phyloP scores from a whole-genome alignment of 2,113 vertebrate species.

The Sander lucioperca region DNA sequence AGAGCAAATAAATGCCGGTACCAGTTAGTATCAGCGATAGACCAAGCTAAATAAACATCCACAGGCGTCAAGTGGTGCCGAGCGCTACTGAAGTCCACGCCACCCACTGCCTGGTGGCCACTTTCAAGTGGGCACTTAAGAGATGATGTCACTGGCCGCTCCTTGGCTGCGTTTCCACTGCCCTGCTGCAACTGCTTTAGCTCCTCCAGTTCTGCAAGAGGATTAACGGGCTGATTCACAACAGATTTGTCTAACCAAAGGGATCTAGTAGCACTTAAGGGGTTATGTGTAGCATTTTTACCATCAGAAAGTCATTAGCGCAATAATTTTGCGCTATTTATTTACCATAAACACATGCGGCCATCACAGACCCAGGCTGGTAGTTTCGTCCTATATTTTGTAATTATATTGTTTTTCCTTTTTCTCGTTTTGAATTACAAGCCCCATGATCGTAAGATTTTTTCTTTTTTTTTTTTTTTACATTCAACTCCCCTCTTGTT shows the following conservation, averaged over 20 bases:
- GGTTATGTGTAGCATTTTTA: constrained; percentile 18
- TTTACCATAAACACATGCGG: not conserved
- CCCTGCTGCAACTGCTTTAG: constrained; percentile 35
- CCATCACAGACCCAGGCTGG: not conserved
- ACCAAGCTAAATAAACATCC: constrained; percentile 69
- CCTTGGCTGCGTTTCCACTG: constrained; percentile 34
- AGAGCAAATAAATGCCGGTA: constrained; percentile 58
- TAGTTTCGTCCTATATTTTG: not conserved
- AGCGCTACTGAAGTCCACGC: constrained; percentile 65
- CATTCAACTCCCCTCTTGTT: too few species aligned
- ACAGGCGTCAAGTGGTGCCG: constrained; percentile 67
- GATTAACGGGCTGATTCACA: constrained; percentile 44
- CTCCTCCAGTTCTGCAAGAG: constrained; percentile 2
- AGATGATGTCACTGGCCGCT: constrained; percentile 73
- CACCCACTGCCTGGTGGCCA: constrained; percentile 63
- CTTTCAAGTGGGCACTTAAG: constrained; percentile 74
- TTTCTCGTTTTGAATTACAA: not conserved
- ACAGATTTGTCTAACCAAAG: constrained; percentile 37
- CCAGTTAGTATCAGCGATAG: constrained; percentile 54
- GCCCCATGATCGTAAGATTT: not conserved
- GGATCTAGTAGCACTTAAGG: constrained; percentile 14
- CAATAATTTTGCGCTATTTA: not conserved
- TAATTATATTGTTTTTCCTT: not conserved
- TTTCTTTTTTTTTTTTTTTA: not conserved
- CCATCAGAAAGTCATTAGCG: constrained; percentile 9